Base-by-base conservation (phyloP, 2,113 vertebrate genomes). In the Oreochromis aureus region DNA sequence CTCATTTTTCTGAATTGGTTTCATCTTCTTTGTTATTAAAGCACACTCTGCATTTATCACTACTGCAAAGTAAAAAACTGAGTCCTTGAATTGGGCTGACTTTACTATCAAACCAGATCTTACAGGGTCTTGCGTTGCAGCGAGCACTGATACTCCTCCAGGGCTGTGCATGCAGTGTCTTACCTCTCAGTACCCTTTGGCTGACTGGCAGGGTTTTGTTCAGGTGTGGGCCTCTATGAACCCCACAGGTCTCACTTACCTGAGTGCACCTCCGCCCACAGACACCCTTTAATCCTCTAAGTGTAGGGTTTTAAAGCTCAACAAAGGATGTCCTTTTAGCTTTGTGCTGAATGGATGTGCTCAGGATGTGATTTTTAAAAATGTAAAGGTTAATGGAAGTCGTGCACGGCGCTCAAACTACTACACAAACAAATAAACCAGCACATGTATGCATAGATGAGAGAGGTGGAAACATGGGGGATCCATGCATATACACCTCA, bases 311-410 rank as follows among this genome's bases (percentile, higher is more conserved):
- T 93, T 94, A 91, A 87, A 89, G 90, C 82, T 87, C 55, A 82
- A 94, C 94, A 95, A 94, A 93, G 90, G 61, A 81, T 87, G 86
- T 93, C 86, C 93, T 94, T 94, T 89, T 83, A 87, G 89, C 90
- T 91, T 88, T 87, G 87, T 89, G 71, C 86, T 90, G 90, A 91
- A 87, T 90, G 89, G 41, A 86, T 85, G 55, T 69, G 80, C 41
- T 82, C 58, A 80, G 56, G 13, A 80, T 51, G 82, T 54, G 80
- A 27, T 85, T 90, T 83, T 69, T 11, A 81, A 81, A 82, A 89
- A 87, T 88, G 61, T 32, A 84, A 92, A 89, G 71, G 89, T 86
- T 85, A 78, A 69, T 82, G n/a, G 27, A 81, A 87, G 59, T 76
- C 22, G 24, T 39, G 66, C 41, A 51, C 54, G 41, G 48, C 15